These are phyloP conservation scores for Chiridota heheva DNA, from an alignment of 35 echinoderm and acorn worm species.

Conservation along the genomic window DNA sequence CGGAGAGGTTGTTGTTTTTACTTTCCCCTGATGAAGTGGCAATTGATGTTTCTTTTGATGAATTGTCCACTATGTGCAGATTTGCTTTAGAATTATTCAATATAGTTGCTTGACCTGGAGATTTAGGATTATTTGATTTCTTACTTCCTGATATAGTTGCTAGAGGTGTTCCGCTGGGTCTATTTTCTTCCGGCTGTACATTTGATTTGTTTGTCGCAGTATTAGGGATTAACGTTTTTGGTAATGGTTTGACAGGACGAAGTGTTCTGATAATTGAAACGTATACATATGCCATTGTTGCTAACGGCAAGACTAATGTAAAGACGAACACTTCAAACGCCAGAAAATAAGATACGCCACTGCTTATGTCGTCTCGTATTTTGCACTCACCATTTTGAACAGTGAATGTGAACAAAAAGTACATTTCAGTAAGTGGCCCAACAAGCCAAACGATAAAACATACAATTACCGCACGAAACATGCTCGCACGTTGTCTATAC, in stretches of 20 bases:
- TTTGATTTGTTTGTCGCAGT: conserved; percentile 14
- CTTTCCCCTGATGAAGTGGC: no score
- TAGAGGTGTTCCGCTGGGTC: neutral
- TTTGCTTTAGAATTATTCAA: no score
- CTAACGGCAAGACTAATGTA: conserved; percentile 29
- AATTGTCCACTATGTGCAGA: no score
- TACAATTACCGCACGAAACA: neutral
- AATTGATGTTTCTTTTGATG: no score
- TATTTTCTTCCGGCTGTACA: neutral
- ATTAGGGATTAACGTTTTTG: neutral
- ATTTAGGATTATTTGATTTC: no score
- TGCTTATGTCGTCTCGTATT: neutral
- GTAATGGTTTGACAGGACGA: conserved; percentile 26
- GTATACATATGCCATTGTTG: conserved; percentile 35
- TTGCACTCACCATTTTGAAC: conserved; percentile 21
- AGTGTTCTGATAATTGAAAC: conserved; percentile 25
- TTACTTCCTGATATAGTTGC: neutral
- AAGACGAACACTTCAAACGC: conserved; percentile 39
- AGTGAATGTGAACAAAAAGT: conserved; percentile 24
- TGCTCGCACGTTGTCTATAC: conserved; percentile 24
- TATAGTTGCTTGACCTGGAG: no score
- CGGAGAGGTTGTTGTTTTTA: no score
- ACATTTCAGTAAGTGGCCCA: conserved; percentile 18
- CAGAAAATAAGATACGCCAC: conserved; percentile 30
- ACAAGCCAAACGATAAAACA: conserved; percentile 23